Percentiles rank a stretch among this genome's conserved stretches.
Evolutionary conservation across 2,113 vertebrate genomes (phyloP).

Genomic region (Furnarius figulus): DNA sequence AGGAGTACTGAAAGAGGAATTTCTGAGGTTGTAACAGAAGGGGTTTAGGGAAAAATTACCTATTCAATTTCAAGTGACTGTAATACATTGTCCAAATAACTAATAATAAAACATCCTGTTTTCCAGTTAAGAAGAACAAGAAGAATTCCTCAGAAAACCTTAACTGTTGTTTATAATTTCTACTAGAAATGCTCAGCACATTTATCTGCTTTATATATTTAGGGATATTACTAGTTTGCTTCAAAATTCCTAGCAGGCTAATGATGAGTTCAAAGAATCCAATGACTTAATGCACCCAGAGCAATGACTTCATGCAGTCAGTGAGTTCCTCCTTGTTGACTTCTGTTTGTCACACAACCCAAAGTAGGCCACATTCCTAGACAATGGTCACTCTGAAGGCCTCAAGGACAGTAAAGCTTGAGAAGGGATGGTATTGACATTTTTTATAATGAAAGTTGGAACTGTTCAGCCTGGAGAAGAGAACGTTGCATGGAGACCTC

Average conservation of each 20-base stretch:
- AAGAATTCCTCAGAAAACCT: neutral
- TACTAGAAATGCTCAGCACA: neutral
- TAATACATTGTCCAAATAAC: neutral
- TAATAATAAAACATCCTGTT: neutral
- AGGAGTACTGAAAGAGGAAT: neutral
- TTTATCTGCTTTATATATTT: neutral
- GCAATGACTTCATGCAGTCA: neutral
- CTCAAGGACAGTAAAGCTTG: neutral
- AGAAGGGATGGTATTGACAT: neutral
- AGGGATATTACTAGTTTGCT: neutral
- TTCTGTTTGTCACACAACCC: neutral
- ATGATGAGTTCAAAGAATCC: neutral
- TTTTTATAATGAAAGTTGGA: neutral
- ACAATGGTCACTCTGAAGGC: neutral
- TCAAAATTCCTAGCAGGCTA: neutral
- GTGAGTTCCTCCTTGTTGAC: neutral
- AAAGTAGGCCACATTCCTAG: neutral
- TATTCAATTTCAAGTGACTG: neutral
- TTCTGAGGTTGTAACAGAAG: neutral
- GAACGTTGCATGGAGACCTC: fast-evolving
- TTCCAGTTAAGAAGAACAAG: neutral
- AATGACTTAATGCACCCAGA: neutral
- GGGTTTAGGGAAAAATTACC: neutral
- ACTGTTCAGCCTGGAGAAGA: neutral
- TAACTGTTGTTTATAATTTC: neutral